Conservation (phyloP, 2,113 vertebrate genomes). For the Chloroceryle aenea region DNA sequence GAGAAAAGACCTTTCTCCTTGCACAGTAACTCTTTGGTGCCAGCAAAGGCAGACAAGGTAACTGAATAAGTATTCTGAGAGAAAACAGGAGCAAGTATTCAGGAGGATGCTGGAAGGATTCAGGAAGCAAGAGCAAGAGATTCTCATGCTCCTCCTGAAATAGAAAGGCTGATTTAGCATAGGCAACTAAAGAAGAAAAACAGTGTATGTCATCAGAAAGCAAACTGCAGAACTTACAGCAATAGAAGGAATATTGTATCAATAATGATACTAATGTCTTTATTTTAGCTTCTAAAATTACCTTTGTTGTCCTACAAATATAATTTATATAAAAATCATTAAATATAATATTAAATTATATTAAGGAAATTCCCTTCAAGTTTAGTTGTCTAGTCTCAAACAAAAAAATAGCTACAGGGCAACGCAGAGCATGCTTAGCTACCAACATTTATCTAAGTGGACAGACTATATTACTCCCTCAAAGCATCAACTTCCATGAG, state of each 20-base stretch:
- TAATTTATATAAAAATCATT: background rate
- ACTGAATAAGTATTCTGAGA: background rate
- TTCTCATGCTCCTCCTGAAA: constrained; percentile 8
- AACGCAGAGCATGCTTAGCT: background rate
- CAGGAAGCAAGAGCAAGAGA: background rate
- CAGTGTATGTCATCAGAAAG: background rate
- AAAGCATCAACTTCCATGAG: background rate
- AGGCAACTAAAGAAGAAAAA: background rate
- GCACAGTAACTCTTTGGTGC: background rate
- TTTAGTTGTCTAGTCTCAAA: background rate
- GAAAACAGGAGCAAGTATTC: background rate
- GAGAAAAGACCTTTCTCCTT: constrained; percentile 35
- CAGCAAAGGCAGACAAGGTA: constrained; percentile 27
- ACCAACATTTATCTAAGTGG: background rate
- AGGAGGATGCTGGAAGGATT: background rate
- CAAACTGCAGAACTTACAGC: background rate
- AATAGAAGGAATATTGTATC: background rate
- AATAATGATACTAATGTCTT: background rate
- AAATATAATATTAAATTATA: background rate
- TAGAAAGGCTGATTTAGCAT: constrained; percentile 25
- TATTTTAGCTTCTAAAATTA: background rate
- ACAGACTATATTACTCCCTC: background rate
- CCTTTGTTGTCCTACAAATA: background rate
- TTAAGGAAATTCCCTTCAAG: background rate
- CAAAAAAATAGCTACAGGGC: background rate